Conservation (phyloP, 1,140 invertebrate genomes). For the Microplitis demolitor region DNA sequence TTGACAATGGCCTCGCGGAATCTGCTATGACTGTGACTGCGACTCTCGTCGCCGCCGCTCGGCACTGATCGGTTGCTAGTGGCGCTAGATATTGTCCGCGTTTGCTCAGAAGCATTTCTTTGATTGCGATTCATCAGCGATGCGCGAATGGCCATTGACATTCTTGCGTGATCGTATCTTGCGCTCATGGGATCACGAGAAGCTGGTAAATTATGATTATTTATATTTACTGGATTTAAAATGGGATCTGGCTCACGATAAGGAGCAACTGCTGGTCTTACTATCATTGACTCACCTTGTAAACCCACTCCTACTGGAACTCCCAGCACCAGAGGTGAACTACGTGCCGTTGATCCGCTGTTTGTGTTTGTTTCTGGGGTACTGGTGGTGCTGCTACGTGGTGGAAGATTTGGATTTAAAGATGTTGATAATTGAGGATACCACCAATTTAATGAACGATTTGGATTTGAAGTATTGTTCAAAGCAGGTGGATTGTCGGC, state of each 20-base stretch:
- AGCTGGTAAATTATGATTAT: not conserved
- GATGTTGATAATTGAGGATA: too few species aligned
- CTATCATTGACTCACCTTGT: too few species aligned
- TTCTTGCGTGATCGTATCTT: conserved; percentile 21
- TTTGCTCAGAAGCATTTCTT: not conserved
- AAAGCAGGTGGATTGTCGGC: not conserved
- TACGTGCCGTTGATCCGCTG: too few species aligned
- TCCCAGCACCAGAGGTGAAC: too few species aligned
- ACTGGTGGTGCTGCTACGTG: too few species aligned
- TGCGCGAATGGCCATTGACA: conserved; percentile 25
- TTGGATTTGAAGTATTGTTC: too few species aligned
- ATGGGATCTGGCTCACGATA: not conserved
- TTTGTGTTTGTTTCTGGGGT: too few species aligned
- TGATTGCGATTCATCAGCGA: conserved; percentile 22
- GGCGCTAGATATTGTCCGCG: not conserved
- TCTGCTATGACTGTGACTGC: conserved; percentile 32
- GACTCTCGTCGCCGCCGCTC: conserved; percentile 28
- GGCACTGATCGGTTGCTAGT: conserved; percentile 18
- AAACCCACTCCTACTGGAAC: too few species aligned
- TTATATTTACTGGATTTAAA: not conserved
- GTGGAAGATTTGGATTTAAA: too few species aligned
- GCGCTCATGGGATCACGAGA: not conserved
- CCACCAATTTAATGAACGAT: too few species aligned
- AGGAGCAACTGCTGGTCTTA: too few species aligned
- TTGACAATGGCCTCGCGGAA: conserved; percentile 39